phyloP scores from a whole-genome alignment of 2,888 invertebrate species.

The Camponotus fellah region DNA sequence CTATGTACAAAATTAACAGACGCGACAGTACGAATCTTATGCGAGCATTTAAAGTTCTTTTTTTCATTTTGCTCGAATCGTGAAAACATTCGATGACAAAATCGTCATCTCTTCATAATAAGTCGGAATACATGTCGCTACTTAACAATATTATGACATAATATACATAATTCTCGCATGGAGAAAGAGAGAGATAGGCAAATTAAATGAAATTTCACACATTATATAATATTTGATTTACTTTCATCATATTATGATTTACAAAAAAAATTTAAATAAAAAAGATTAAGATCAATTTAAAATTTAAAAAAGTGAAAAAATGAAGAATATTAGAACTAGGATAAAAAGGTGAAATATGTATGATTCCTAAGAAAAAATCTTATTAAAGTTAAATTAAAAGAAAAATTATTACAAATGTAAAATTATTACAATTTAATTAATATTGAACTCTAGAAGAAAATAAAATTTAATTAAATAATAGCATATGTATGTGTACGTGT shows the following conservation, averaged over 20 bases:
- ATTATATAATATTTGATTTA: background rate
- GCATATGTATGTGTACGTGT: background rate
- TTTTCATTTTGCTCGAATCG: background rate
- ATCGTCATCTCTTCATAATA: constrained; percentile 16
- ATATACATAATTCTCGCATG: background rate
- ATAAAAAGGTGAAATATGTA: background rate
- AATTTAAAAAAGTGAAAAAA: background rate
- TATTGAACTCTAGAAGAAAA: background rate
- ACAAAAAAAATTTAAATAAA: background rate
- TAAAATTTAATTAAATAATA: background rate
- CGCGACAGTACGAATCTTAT: constrained; percentile 54
- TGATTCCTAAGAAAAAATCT: background rate
- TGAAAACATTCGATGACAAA: constrained; percentile 37
- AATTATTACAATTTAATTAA: constrained; percentile 15
- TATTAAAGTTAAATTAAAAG: constrained; percentile 3
- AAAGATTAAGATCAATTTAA: background rate
- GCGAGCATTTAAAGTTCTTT: background rate
- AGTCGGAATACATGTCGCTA: constrained; percentile 16
- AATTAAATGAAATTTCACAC: constrained; percentile 14
- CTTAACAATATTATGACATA: constrained; percentile 2
- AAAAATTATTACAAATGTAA: background rate
- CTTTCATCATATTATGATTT: no score
- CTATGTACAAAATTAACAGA: constrained; percentile 83
- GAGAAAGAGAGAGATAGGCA: background rate
- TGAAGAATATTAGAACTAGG: background rate